Base-by-base conservation (phyloP, 2,888 invertebrate species). In the Abrostola tripartita region DNA sequence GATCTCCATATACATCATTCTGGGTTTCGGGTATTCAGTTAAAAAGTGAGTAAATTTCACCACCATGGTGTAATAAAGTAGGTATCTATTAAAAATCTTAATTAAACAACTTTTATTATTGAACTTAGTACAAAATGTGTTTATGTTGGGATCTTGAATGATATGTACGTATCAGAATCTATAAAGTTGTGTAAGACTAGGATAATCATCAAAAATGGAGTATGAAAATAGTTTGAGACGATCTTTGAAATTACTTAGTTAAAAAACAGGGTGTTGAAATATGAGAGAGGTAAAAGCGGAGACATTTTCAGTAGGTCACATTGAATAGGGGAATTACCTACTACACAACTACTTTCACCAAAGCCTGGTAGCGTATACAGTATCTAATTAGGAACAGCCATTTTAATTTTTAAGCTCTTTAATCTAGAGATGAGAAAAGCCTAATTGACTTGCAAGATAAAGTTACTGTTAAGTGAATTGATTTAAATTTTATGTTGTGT, bases 161-260 rank as follows among this genome's bases (percentile, higher is more conserved):
- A 78, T 78, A 78, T 78, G 78, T 74, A 62, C 7, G 59, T 37
- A 62, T 52, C 61, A 58, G 59, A 52, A 55, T 57, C 0, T 57
- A 58, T 42, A 36, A 9, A 11, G 57, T 14, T n/a, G n/a, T 53
- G 12, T 61, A 63, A 42, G n/a, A 5, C n/a, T 68, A 74, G n/a
- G 0, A 57, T 51, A 41, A 60, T 58, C 7, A 37, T 55, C 51
- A 61, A 65, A 65, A 74, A 65, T 60, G 52, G 35, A 47, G 51
- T 76, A 74, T 74, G 74, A 78, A 78, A 78, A 78, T 78, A 78
- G 52, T 65, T 66, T 53, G 0, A 44, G 47, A 37, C 5, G 44
- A 51, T 54, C 52, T 67, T 67, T 72, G 72, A 35, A 61, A 72
- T 70, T 62, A 37, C 47, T 40, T 59, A 44, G 35, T 40, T 59